Conservation (phyloP, 2,888 invertebrate genomes). For the Agrotis segetum region DNA sequence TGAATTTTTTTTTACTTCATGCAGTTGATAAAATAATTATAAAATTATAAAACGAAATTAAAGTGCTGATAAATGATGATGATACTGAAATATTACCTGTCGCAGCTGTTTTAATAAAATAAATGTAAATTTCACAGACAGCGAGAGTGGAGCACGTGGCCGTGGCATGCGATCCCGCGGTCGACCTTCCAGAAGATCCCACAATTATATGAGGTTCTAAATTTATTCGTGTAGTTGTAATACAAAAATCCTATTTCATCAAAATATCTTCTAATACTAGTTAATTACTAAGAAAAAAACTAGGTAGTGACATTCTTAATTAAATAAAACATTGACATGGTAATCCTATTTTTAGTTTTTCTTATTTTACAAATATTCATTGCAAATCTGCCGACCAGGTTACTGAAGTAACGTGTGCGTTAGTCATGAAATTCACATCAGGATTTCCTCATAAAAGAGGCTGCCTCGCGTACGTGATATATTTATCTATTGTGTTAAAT, state of each 20-base stretch:
- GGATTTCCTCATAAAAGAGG: background rate
- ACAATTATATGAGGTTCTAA: constrained; percentile 84
- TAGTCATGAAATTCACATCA: background rate
- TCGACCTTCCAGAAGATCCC: constrained; percentile 80
- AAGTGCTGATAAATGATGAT: constrained; percentile 34
- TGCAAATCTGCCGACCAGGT: background rate
- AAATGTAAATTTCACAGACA: constrained; percentile 75
- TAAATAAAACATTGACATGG: constrained; percentile 26
- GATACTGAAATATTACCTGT: constrained; percentile 5
- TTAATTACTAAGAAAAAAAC: constrained; percentile 24
- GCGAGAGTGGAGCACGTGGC: constrained; percentile 85
- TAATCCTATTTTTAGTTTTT: constrained; percentile 3
- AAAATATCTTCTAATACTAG: constrained; percentile 36
- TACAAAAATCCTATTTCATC: constrained; percentile 41
- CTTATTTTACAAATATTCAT: background rate
- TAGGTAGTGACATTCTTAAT: constrained; percentile 14
- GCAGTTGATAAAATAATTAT: background rate
- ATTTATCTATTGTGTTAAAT: background rate
- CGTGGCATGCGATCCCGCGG: constrained; percentile 85
- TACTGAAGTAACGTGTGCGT: background rate
- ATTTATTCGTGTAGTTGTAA: constrained; percentile 51
- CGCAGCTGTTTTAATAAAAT: constrained; percentile 57
- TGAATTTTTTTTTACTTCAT: too few species aligned
- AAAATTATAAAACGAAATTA: constrained; percentile 19
- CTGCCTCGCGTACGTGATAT: background rate